A percentile compares a stretch with the other conserved stretches of the same genome.
phyloP scores from a whole-genome alignment of 2,888 invertebrate species.

The Phoronis australis region DNA sequence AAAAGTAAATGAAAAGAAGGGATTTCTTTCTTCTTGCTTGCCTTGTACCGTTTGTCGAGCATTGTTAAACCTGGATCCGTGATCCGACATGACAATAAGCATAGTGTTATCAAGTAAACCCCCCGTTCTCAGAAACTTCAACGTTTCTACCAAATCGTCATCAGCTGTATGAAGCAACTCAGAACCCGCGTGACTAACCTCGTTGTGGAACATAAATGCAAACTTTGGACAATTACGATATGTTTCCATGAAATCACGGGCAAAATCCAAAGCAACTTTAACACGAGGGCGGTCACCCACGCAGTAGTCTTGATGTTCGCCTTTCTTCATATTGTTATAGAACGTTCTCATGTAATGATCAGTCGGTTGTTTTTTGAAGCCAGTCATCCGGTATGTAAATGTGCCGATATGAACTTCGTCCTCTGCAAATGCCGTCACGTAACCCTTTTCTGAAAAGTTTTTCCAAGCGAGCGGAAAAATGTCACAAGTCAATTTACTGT shows the following conservation, averaged over 20 bases:
- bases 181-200: conserved; percentile 78
- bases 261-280: conserved; percentile 33
- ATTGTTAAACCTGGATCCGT: conserved; percentile 71
- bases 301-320: conserved; percentile 58
- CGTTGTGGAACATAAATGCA: conserved; percentile 78
- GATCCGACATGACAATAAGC: conserved; percentile 82
- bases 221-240: conserved; percentile 70
- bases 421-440: conserved; percentile 70
- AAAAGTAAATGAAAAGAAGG: conserved; percentile 72
- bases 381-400: conserved; percentile 70
- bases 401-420: conserved; percentile 54
- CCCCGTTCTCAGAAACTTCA: conserved; percentile 58
- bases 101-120: conserved; percentile 70
- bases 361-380: conserved; percentile 73
- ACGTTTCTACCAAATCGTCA: conserved; percentile 58
- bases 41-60: conserved; percentile 80
- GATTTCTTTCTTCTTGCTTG: conserved; percentile 77
- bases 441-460: conserved; percentile 58
- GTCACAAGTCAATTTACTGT: conserved; percentile 62
- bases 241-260: conserved; percentile 57
- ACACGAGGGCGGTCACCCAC: conserved; percentile 68
- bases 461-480: conserved; percentile 74
- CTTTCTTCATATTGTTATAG: conserved; percentile 49
- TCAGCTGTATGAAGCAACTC: conserved; percentile 69
- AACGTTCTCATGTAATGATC: conserved; percentile 81